These are phyloP conservation scores for Endotricha flammealis DNA, from an alignment of 2,888 invertebrate species.

Conservation along the genomic window DNA sequence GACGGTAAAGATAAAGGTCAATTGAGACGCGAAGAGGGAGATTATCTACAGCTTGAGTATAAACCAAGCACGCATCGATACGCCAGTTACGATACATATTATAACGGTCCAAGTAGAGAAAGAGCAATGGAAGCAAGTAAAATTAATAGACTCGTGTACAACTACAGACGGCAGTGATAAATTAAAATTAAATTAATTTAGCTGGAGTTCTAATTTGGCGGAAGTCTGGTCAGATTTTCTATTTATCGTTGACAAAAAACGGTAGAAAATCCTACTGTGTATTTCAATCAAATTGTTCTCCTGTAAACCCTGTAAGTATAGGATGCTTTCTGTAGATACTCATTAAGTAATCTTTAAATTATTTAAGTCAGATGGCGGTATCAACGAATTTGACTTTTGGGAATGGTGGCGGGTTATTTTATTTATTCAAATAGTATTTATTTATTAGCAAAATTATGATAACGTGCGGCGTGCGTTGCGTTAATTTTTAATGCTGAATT, in stretches of 20 bases:
- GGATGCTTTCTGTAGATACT: slow-evolving; percentile 45
- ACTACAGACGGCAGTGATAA: slow-evolving; percentile 59
- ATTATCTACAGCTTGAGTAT: slow-evolving; percentile 61
- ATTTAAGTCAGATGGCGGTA: slow-evolving; percentile 15
- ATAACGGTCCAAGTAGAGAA: slow-evolving; percentile 45
- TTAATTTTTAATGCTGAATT: too few relatives aligned
- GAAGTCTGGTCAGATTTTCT: neutral
- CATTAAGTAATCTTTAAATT: slow-evolving; percentile 24
- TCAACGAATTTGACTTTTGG: slow-evolving; percentile 27
- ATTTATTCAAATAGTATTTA: slow-evolving; percentile 11
- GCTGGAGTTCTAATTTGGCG: neutral
- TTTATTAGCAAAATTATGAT: too few relatives aligned
- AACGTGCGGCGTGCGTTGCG: too few relatives aligned
- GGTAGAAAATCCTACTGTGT: too few relatives aligned
- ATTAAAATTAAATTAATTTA: neutral
- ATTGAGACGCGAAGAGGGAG: slow-evolving; percentile 57
- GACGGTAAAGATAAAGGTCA: slow-evolving; percentile 58
- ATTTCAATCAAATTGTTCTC: too few relatives aligned
- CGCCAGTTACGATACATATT: slow-evolving; percentile 65
- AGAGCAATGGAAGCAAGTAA: slow-evolving; percentile 62
- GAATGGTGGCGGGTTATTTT: slow-evolving; percentile 33
- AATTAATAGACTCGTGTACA: slow-evolving; percentile 72
- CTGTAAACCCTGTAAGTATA: slow-evolving; percentile 6
- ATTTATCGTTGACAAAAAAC: too few relatives aligned
- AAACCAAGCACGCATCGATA: slow-evolving; percentile 68